Evolutionary conservation across 2,113 vertebrate genomes (phyloP), one percentile per base, ranked within the genome.

Genomic region (Chascanopsetta lugubris): DNA sequence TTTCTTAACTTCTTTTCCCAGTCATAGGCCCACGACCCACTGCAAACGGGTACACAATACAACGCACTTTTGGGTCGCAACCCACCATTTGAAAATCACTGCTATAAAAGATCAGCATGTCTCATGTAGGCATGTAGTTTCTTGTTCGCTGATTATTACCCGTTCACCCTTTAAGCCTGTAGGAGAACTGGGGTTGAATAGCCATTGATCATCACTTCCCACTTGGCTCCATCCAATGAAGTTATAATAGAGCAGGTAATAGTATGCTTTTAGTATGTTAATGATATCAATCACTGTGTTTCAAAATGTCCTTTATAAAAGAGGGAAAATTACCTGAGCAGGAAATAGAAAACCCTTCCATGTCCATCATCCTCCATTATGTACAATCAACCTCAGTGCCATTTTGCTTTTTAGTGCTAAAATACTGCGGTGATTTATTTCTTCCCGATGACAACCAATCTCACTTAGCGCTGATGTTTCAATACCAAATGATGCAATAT

Each of bases 331-430:
- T 36, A 15, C 3, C 13, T 36, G 4, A 5, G 15, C 34, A 5
- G 34, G 5, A 36, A 34, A 30, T 15, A n/a, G 22, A 8, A 34
- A 38, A 8, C 29, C 30, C 4, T 10, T 11, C 34, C 21, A 38
- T 32, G 18, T 58, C 50, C 13, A 29, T 61, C 27, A 61, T 11
- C 12, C n/a, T 34, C 15, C 29, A 65, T 51, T 47, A 51, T 21
- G 20, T 58, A 47, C 38, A 13, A 42, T 57, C 34, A 50, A 15
- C 20, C n/a, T 17, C 13, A 36, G 34, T 12, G 32, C 6, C 15
- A 43, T 70, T 17, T 11, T 12, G 22, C 34, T 43, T 58, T 32
- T 32, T 21, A 13, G 29, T 12, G 11, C 18, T 6, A 54, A 22
- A 2, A 15, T 1, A 34, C 8, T 6, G 25, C 32, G 13, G 15